These are phyloP conservation scores for Luffia ferchaultella DNA, from an alignment of 2,888 invertebrate species.

Conservation along the genomic window DNA sequence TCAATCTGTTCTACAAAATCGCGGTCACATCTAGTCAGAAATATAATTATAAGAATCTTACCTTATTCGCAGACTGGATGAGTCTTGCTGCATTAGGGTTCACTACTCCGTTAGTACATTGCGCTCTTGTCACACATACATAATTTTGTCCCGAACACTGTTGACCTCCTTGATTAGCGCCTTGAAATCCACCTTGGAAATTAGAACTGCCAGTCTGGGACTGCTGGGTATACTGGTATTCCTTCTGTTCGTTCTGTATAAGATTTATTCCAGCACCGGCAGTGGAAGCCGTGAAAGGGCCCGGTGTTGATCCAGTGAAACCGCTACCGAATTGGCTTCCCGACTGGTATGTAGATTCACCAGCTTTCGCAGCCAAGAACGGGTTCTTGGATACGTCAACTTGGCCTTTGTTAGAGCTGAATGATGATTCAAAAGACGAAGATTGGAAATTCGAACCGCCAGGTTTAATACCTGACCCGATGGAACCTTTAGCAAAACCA, in stretches of 20 bases:
- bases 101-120: conserved; percentile 69
- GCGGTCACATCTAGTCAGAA: too few species aligned
- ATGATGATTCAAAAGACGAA: conserved; percentile 34
- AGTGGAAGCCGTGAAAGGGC: conserved; percentile 36
- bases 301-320: conserved; percentile 44
- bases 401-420: conserved; percentile 29
- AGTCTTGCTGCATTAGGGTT: conserved; percentile 53
- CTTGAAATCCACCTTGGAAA: conserved; percentile 30
- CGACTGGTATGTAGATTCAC: background rate
- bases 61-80: conserved; percentile 58
- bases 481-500: conserved; percentile 26
- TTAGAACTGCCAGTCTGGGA: conserved; percentile 42
- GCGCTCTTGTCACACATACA: conserved; percentile 67
- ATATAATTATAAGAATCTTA: too few species aligned
- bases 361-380: conserved; percentile 27
- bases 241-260: conserved; percentile 42
- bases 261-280: conserved; percentile 39
- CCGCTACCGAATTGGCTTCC: conserved; percentile 12
- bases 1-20: too few species aligned
- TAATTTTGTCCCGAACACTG: conserved; percentile 67
- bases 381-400: conserved; percentile 39
- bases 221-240: conserved; percentile 38
- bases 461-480: conserved; percentile 4
- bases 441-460: conserved; percentile 21
- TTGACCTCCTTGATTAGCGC: conserved; percentile 46